Base-by-base conservation (phyloP, 2,797 vertebrate genomes). In the Rhinichthys osculus region DNA sequence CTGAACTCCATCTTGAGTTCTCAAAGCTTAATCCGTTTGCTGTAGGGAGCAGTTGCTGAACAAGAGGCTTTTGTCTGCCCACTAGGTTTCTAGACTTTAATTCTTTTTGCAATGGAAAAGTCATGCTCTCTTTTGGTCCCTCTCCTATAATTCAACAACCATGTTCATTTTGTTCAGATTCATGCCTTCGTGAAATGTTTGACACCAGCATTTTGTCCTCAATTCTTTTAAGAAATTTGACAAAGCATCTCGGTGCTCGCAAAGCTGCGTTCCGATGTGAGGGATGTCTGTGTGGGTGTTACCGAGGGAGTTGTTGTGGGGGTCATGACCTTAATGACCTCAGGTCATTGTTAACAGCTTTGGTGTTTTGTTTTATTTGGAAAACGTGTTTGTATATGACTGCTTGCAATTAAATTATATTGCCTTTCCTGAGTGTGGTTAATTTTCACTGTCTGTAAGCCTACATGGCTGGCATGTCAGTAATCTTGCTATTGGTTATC, bases 281-380 rank as follows among this genome's bases (percentile, higher is more conserved):
- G 59, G 44, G 30, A 33, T 62, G 21, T 35, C 27, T 73, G 47
- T 71, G 13, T 64, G 62, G 5, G 62, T 17, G 64, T 17, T 11
- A 27, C 23, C 23, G 57, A n/a, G 57, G 57, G 57, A 27, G 57
- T 59, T 40, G 66, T 76, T 78, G 59, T 40, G 30, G 59, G 80
- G 84, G 82, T 86, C 78, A 54, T 82, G 73, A 88, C 86, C 84
- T 50, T 82, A 50, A 54, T 33, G 78, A 57, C 67, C 78, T 38
- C 27, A 69, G 81, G 71, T 84, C 84, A 81, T 82, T 89, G 57
- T 71, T 64, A 57, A 71, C 38, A n/a, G 35, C 21, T 40, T 59
- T 78, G 54, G 52, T 40, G 74, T 69, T 38, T 69, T 19, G 17
- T 38, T 38, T 69, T 38, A 69, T 69, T 19, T 5, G 30, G 54